Percentiles rank a stretch among this genome's conserved stretches.
These are phyloP conservation scores for Xanthorhoe spadicearia DNA, from an alignment of 2,888 invertebrate genomes.

Conservation along the genomic window DNA sequence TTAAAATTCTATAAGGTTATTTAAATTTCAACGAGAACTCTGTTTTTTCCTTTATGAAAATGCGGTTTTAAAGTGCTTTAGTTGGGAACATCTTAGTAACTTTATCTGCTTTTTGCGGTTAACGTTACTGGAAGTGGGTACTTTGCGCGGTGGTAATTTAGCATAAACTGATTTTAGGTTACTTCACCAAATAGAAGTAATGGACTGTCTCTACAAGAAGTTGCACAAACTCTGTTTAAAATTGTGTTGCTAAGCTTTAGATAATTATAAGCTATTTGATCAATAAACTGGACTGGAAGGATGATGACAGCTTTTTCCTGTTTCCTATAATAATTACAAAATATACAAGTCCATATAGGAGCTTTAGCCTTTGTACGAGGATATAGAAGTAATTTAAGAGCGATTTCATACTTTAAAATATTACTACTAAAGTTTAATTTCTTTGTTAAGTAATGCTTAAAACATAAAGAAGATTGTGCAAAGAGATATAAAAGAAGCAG, in stretches of 20 bases:
- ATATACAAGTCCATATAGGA: too few species aligned
- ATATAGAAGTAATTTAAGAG: too few species aligned
- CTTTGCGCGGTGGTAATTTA: constrained; percentile 33
- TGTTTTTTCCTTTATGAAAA: constrained; percentile 52
- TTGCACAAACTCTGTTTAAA: not conserved
- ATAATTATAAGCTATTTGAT: not conserved
- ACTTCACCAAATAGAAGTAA: constrained; percentile 25
- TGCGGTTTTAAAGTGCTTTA: constrained; percentile 47
- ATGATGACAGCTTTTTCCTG: too few species aligned
- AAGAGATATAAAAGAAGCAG: too few species aligned
- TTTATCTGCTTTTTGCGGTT: constrained; percentile 48
- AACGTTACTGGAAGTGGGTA: constrained; percentile 30
- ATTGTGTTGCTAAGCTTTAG: not conserved
- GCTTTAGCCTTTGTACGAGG: too few species aligned
- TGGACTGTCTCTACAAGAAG: constrained; percentile 7
- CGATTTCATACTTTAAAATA: too few species aligned
- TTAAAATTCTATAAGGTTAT: constrained; percentile 63
- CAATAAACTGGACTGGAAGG: not conserved
- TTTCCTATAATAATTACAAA: too few species aligned
- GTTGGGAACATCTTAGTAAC: constrained; percentile 46
- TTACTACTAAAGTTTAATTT: too few species aligned
- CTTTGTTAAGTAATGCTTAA: too few species aligned
- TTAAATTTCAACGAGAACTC: constrained; percentile 55
- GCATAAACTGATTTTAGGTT: constrained; percentile 35
- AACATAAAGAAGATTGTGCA: too few species aligned